Conservation (phyloP, 2,888 invertebrate species). For the Drosophila seclusa region DNA sequence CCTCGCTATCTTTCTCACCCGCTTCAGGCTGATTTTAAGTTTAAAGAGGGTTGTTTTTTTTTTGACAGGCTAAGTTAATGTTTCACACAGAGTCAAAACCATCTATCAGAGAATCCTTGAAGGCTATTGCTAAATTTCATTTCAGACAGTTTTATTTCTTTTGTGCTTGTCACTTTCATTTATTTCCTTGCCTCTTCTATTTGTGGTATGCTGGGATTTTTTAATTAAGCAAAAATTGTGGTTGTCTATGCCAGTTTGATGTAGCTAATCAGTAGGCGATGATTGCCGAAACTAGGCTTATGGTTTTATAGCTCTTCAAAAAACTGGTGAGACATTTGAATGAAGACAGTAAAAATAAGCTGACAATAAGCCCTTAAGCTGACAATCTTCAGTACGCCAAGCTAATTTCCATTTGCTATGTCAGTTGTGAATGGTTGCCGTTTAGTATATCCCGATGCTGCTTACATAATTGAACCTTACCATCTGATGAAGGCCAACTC, state of each 20-base stretch:
- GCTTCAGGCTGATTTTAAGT: conserved; percentile 41
- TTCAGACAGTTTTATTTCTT: conserved; percentile 31
- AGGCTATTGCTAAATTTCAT: conserved; percentile 16
- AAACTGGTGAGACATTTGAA: conserved; percentile 57
- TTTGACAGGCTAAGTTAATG: conserved; percentile 35
- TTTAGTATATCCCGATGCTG: conserved; percentile 18
- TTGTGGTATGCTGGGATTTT: conserved; percentile 29
- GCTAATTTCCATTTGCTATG: conserved; percentile 3
- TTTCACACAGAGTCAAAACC: neutral
- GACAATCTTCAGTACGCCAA: conserved; percentile 11
- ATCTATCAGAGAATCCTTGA: conserved; percentile 22
- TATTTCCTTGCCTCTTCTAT: neutral
- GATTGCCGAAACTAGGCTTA: conserved; percentile 60
- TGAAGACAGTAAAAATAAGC: conserved; percentile 54
- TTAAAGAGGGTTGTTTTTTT: conserved; percentile 50
- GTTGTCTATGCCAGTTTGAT: conserved; percentile 32
- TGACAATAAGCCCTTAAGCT: conserved; percentile 54
- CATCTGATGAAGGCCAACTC: conserved; percentile 22
- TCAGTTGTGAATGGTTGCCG: conserved; percentile 28
- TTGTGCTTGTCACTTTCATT: conserved; percentile 29
- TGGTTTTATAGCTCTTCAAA: neutral
- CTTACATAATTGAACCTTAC: conserved; percentile 43
- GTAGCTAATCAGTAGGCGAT: conserved; percentile 36
- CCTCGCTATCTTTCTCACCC: neutral
- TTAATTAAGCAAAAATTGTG: conserved; percentile 62